These are phyloP conservation scores for Cuniculus paca DNA, from an alignment of 2,797 vertebrate species.

Conservation along the genomic window DNA sequence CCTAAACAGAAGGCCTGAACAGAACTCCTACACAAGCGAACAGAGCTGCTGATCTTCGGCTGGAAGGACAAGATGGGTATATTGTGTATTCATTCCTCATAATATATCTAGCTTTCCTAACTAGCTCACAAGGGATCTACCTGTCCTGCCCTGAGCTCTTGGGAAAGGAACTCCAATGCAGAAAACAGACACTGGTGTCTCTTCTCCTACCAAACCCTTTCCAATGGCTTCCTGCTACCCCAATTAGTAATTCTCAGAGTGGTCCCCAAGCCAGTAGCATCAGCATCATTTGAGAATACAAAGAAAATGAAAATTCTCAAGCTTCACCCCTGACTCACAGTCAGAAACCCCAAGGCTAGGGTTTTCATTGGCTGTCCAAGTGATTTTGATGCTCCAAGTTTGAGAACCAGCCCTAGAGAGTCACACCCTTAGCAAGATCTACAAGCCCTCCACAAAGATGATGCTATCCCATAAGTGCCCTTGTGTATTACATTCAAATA, in stretches of 20 bases:
- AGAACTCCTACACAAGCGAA: neutral
- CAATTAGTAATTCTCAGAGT: neutral
- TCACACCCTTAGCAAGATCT: neutral
- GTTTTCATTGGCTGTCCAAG: neutral
- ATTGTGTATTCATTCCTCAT: neutral
- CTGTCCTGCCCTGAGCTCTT: too few species aligned
- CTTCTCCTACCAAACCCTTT: neutral
- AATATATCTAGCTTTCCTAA: neutral
- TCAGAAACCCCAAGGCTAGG: neutral
- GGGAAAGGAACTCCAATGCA: neutral
- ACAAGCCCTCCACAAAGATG: neutral
- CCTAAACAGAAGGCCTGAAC: neutral
- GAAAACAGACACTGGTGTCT: neutral
- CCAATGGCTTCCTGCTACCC: neutral
- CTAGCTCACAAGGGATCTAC: neutral
- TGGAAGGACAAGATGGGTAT: neutral
- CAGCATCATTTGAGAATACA: neutral
- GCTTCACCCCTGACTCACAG: neutral
- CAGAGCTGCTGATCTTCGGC: neutral
- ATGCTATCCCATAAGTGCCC: neutral
- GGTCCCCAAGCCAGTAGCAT: neutral
- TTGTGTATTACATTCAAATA: neutral
- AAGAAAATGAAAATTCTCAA: slow-evolving; percentile 25
- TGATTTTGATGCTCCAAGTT: neutral
- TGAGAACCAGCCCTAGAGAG: neutral